Evolutionary conservation across 2,797 vertebrate genomes (phyloP), one percentile per base, ranked within the genome.

Genomic region (Thaleichthys pacificus): DNA sequence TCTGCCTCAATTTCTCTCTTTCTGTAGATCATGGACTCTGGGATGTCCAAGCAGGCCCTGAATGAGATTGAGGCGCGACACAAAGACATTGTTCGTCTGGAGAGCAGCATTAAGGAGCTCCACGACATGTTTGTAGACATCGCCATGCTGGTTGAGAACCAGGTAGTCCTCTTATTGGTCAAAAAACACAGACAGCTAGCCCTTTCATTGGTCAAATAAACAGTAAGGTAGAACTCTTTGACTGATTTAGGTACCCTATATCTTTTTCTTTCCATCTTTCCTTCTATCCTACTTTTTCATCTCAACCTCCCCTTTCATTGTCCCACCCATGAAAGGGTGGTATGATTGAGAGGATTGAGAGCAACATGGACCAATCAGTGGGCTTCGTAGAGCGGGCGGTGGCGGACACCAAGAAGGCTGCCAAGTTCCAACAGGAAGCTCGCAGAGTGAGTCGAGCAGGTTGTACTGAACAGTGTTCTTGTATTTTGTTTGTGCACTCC

Each of bases 121-220:
- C 97, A 98, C 0, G 96, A 98, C 89, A 99, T 99, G 97, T 98
- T 99, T 56, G 92, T 97, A 57, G 97, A 98, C 84, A 98, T 99
- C 0, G 96, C 97, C 82, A 96, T 98, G 96, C 86, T 99, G 68
- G 92, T 94, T 22, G 93, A 93, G 76, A 94, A 93, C 82, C 93
- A 93, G 91, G 92, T 93, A 79, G 47, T 26, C 6, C 11, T 26
- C 38, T 24, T 3, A 61, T 61, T 61, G 58, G 58, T 61, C 58
- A 26, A 7, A n/a, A n/a, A 21, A 1, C 7, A 38, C 42, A 56
- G 35, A 49, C 6, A 15, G 58, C 21, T 61, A 61, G 21, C 19
- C 56, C 56, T 24, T 12, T 61, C 21, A 56, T 56, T 56, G 51
- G 15, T 8, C 19, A 17, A 22, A 26, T 61, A 24, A 26, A 61